Base-by-base conservation (phyloP, 2,113 vertebrate species). In the Leptosomus discolor region DNA sequence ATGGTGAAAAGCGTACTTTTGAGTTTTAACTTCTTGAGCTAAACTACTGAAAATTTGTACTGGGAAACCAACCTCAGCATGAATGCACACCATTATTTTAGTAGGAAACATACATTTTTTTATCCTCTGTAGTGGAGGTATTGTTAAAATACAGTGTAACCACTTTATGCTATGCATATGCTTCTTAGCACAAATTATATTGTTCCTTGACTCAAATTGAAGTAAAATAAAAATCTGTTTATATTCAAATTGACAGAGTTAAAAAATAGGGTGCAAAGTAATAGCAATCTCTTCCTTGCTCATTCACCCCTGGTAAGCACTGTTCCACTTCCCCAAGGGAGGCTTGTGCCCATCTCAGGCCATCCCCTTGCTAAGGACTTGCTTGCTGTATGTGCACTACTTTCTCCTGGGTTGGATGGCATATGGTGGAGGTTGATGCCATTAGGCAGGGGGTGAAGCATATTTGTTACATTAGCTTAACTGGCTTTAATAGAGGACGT, bases 361-460 rank as follows among this genome's bases (percentile, higher is more conserved):
- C 51, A 23, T 43, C 9, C 7, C 53, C 61, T 51, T 1, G 1
- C 63, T 45, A 3, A 57, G 50, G 43, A 16, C 32, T 60, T 0
- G 0, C 32, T 60, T 0, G 0, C 22, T 46, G 26, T 36, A 7
- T 0, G 0, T 58, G 37, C 16, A 16, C 24, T 16, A 15, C 24
- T 45, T 58, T 87, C 65, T 58, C 32, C 36, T 69, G 58, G 56
- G 43, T 23, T 46, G 57, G 34, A 34, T 43, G 69, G n/a, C 43
- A 12, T 5, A 8, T 22, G 68, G 13, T 39, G 23, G 60, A 65
- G 56, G 13, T n/a, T 83, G 37, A 12, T 51, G 20, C 9, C 37
- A 16, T 29, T 32, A 46, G 45, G 41, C 29, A 43, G 32, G 4
- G 32, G 7, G 9, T 30, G 9, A 45, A 64, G 39, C 17, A 16